phyloP scores from a whole-genome alignment of 2,113 vertebrate species.

The Tamias sibiricus region DNA sequence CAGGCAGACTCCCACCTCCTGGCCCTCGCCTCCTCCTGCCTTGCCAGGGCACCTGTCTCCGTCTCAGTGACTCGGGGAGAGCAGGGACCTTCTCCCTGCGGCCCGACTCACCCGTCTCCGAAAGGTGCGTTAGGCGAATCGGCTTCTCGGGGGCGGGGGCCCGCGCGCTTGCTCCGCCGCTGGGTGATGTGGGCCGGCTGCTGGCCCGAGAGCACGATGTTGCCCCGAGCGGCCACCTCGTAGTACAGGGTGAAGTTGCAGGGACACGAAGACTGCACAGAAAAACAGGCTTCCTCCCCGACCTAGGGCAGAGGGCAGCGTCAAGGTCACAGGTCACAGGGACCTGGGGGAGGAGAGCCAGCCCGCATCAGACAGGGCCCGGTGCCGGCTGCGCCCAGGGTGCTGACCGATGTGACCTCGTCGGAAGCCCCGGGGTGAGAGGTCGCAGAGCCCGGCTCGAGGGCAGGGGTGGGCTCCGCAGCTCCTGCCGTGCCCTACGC shows the following conservation, averaged over 20 bases:
- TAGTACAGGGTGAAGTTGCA: conserved; percentile 95
- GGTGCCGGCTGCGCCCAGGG: too few species aligned
- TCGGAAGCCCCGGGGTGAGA: too few species aligned
- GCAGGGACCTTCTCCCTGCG: neutral
- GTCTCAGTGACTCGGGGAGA: accelerated
- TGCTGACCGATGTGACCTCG: too few species aligned
- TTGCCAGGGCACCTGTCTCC: neutral
- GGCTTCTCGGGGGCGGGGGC: conserved; percentile 84
- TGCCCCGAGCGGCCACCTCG: conserved; percentile 93
- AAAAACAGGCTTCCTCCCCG: conserved; percentile 90
- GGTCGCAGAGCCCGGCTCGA: too few species aligned
- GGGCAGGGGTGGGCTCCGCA: too few species aligned
- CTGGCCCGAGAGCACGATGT: conserved; percentile 92
- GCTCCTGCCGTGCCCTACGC: too few species aligned
- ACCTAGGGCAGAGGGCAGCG: conserved; percentile 84
- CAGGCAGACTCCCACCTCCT: neutral
- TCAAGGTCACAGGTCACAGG: too few species aligned
- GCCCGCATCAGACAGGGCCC: too few species aligned
- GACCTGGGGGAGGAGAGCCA: too few species aligned
- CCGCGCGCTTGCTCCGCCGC: conserved; percentile 87
- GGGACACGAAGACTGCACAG: conserved; percentile 93
- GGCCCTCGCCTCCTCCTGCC: neutral
- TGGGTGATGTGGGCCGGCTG: conserved; percentile 87
- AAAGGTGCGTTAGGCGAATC: conserved; percentile 81
- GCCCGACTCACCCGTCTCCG: conserved; percentile 83